Evolutionary conservation across 1,140 invertebrate genomes (phyloP).

Genomic region (Ladona fulva): DNA sequence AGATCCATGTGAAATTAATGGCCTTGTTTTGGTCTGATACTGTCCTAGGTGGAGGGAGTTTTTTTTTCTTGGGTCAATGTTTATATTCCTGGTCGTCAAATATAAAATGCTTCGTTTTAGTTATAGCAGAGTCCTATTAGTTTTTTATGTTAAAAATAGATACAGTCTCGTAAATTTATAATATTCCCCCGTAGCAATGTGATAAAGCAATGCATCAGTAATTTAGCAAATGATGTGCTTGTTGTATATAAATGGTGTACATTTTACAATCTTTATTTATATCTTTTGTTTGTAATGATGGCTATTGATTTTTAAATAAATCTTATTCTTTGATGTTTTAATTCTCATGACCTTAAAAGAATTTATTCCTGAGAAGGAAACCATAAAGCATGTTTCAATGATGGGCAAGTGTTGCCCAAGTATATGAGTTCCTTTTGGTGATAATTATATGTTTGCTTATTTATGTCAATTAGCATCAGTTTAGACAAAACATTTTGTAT

Average conservation of each 20-base stretch:
- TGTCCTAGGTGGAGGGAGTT: background rate
- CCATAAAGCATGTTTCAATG: no score
- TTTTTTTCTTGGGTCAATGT: background rate
- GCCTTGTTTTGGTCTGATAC: no score
- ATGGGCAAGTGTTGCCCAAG: no score
- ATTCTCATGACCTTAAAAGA: background rate
- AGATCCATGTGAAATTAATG: background rate
- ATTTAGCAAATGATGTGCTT: background rate
- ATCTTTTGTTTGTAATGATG: background rate
- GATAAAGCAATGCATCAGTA: background rate
- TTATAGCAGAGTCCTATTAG: background rate
- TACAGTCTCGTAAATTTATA: background rate
- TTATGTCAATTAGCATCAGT: no score
- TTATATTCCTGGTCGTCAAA: background rate
- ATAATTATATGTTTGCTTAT: no score
- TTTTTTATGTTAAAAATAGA: background rate
- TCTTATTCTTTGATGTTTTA: constrained; percentile 6
- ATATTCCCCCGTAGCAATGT: background rate
- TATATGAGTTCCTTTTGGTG: no score
- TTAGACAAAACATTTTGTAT: no score
- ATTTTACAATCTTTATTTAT: background rate
- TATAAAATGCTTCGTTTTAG: background rate
- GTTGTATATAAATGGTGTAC: background rate
- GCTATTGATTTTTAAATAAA: background rate
- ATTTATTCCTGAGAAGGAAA: no score